A percentile compares a stretch with the other conserved stretches of the same genome.
Evolutionary conservation across 2,888 invertebrate genomes (phyloP).

Genomic region (Griposia aprilina): DNA sequence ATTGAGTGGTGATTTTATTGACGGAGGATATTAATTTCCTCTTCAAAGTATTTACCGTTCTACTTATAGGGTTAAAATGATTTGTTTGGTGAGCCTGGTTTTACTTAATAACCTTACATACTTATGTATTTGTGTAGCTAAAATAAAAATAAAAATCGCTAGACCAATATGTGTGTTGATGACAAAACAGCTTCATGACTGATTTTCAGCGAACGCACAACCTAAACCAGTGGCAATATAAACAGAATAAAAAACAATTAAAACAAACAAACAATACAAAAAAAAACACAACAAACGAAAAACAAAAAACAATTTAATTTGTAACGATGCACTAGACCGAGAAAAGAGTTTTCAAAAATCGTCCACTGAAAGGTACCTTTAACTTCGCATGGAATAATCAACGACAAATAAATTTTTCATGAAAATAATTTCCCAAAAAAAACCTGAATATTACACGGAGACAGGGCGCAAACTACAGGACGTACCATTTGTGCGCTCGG

Average conservation of each 20-base stretch:
- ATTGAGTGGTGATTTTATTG: conserved; percentile 6
- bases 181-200: not conserved
- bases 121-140: no score
- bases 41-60: not conserved
- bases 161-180: not conserved
- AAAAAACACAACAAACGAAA: no score
- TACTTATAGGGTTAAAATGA: not conserved
- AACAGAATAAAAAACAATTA: not conserved
- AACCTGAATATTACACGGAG: conserved; percentile 13
- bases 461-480: conserved; percentile 16
- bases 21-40: conserved; percentile 3
- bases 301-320: no score
- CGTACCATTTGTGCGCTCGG: conserved; percentile 38
- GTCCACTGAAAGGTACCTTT: not conserved
- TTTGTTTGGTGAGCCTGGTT: not conserved
- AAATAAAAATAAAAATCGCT: not conserved
- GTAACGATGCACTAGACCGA: no score
- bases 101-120: not conserved
- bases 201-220: no score
- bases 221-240: no score
- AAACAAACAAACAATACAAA: no score
- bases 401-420: not conserved
- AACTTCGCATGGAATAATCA: not conserved
- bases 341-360: not conserved
- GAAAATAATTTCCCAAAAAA: conserved; percentile 7